Evolutionary conservation across 2,888 invertebrate genomes (phyloP), one percentile per base, ranked within the genome.

Genomic region (Miltochrista miniata): DNA sequence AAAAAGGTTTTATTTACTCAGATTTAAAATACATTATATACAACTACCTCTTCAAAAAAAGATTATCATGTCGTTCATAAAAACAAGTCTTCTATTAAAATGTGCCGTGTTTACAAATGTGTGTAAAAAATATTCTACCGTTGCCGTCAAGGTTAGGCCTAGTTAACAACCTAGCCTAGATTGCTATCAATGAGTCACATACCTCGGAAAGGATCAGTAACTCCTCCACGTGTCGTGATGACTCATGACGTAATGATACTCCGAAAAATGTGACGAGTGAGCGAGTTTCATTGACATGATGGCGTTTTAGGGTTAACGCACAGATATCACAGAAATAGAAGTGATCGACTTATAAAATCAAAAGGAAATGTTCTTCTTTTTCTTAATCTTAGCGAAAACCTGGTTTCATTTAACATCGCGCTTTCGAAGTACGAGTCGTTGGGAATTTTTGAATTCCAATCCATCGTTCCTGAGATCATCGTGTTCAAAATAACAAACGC

Each of bases 181-280:
- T 55, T 49, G 42, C 43, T 43, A 35, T 43, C 33, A 18, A 33
- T 52, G 43, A 52, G 35, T 48, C 52, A 52, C 31, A 47, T 46
- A 56, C 42, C 57, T 43, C 60, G 43, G 54, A 50, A 52, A 33
- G 54, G 10, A 64, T 58, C 52, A 47, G 43, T 42, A 47, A 48
- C 59, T 51, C 36, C 39, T 39, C 48, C 40, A 15, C 48, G 61
- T 65, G 58, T 64, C n/a, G n/a, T n/a, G n/a, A n/a, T n/a, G n/a
- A n/a, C n/a, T n/a, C 45, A 64, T 65, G 68, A 65, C 65, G 65
- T 56, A 68, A 65, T 49, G 45, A 53, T 42, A 55, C 18, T 45
- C 46, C 48, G 35, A 64, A 61, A 53, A 50, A n/a, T n/a, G 45
- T 68, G 59, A 56, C 65, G 55, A 56, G 54, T 68, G 54, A 65